Percentiles rank a stretch among this genome's conserved stretches.
These are phyloP conservation scores for Drosophila rubida DNA, from an alignment of 2,888 invertebrate genomes.

Conservation along the genomic window DNA sequence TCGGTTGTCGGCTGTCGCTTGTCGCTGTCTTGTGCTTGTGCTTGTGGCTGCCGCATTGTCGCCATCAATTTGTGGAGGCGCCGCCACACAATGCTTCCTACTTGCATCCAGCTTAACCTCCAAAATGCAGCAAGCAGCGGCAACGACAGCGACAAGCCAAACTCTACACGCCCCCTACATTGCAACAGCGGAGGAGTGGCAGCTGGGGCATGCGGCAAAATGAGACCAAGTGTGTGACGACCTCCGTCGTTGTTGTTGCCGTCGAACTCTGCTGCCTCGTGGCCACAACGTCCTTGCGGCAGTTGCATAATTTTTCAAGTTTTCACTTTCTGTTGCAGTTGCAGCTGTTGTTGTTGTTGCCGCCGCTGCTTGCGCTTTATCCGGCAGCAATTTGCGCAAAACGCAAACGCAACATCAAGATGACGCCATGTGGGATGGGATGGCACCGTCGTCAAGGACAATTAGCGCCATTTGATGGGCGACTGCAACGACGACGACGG, in stretches of 20 bases:
- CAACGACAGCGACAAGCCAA: slow-evolving; percentile 38
- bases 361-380: slow-evolving; percentile 44
- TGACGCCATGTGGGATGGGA: slow-evolving; percentile 77
- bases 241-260: slow-evolving; percentile 48
- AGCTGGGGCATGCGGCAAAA: slow-evolving; percentile 47
- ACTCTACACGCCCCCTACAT: slow-evolving; percentile 65
- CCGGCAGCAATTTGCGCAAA: slow-evolving; percentile 75
- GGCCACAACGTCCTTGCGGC: slow-evolving; percentile 79
- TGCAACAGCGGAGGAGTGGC: slow-evolving; percentile 45
- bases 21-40: slow-evolving; percentile 31
- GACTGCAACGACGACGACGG: slow-evolving; percentile 27
- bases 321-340: slow-evolving; percentile 66
- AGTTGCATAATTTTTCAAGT: slow-evolving; percentile 78
- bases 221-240: slow-evolving; percentile 79
- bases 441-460: slow-evolving; percentile 73
- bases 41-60: slow-evolving; percentile 60
- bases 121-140: slow-evolving; percentile 48
- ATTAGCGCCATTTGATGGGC: slow-evolving; percentile 73
- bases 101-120: slow-evolving; percentile 72
- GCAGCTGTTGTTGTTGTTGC: slow-evolving; percentile 26
- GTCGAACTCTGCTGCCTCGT: slow-evolving; percentile 58
- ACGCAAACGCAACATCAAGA: slow-evolving; percentile 61
- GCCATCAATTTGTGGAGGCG: slow-evolving; percentile 67
- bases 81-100: slow-evolving; percentile 73
- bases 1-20: slow-evolving; percentile 20